Evolutionary conservation across 2,113 vertebrate species (phyloP).

Genomic region (Phalacrocorax carbo): DNA sequence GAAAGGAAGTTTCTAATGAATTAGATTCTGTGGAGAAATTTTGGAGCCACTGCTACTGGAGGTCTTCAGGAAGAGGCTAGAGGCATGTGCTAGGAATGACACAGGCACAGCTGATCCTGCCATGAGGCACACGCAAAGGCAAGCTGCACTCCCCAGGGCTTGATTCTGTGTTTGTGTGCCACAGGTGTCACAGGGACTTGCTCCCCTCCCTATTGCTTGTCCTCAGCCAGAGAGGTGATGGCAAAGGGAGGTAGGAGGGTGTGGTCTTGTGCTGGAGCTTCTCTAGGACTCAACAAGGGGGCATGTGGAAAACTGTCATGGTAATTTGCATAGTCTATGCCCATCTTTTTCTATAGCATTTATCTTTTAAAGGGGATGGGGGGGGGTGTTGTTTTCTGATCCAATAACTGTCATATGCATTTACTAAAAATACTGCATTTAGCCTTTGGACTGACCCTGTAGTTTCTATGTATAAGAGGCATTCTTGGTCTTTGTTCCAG

Average conservation of each 20-base stretch:
- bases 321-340: neutral
- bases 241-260: neutral
- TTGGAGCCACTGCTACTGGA: neutral
- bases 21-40: neutral
- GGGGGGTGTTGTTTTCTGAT: neutral
- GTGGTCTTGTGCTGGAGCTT: fast-evolving
- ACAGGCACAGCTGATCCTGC: neutral
- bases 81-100: neutral
- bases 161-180: neutral
- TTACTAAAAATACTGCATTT: neutral
- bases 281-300: neutral
- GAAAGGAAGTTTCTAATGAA: neutral
- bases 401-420: neutral
- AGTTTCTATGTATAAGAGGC: neutral
- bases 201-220: neutral
- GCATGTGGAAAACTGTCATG: fast-evolving
- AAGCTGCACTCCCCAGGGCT: neutral
- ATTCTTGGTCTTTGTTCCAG: neutral
- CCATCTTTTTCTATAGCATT: neutral
- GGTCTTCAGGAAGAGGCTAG: neutral
- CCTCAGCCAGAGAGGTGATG: neutral
- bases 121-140: fast-evolving
- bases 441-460: neutral
- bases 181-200: fast-evolving
- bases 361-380: neutral